These are phyloP conservation scores for Dryobates pubescens DNA, from an alignment of 2,797 vertebrate species.

Conservation along the genomic window DNA sequence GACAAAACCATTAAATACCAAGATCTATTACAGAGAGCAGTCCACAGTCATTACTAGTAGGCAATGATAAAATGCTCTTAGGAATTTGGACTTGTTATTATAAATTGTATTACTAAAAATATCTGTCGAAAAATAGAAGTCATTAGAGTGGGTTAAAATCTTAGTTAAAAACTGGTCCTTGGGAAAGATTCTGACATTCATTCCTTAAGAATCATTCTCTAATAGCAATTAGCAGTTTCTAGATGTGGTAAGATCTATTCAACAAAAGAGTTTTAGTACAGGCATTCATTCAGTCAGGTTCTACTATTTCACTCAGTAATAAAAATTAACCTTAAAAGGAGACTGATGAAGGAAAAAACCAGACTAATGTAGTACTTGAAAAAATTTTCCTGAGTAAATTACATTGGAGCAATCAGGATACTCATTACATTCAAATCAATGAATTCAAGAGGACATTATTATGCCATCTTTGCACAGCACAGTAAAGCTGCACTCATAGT, in stretches of 20 bases:
- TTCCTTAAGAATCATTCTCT: neutral
- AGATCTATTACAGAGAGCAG: slow-evolving; percentile 45
- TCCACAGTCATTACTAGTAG: slow-evolving; percentile 56
- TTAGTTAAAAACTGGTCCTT: neutral
- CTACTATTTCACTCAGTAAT: neutral
- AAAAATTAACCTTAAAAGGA: neutral
- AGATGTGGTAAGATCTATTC: neutral
- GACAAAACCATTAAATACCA: slow-evolving; percentile 65
- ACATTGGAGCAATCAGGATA: neutral
- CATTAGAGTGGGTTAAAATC: slow-evolving; percentile 44
- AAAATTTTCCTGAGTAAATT: neutral
- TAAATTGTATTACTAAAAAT: slow-evolving; percentile 65
- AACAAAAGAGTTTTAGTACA: neutral
- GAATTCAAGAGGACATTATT: neutral
- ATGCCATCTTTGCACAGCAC: neutral
- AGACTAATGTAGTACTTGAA: neutral
- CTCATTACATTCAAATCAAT: neutral
- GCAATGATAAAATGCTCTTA: slow-evolving; percentile 51
- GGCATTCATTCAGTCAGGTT: neutral
- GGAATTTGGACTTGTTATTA: slow-evolving; percentile 50
- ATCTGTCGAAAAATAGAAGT: slow-evolving; percentile 40
- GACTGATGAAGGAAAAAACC: neutral
- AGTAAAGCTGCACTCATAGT: neutral
- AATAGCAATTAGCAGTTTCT: neutral
- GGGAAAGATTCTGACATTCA: slow-evolving; percentile 22